Evolutionary conservation across 2,113 vertebrate species (phyloP).

Genomic region (Rutilus rutilus): DNA sequence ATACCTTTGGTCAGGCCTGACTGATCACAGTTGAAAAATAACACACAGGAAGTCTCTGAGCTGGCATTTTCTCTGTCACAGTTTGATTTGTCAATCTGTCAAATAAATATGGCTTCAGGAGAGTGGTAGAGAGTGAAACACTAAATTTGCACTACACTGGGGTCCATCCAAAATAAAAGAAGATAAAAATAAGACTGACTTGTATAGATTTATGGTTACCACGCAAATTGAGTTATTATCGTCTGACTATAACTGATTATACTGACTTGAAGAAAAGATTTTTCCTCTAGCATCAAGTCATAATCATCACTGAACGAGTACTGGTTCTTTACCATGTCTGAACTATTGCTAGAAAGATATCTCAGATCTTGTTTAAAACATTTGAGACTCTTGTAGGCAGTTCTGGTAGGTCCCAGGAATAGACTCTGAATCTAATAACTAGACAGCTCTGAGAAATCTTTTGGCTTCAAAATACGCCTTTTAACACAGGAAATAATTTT

Average conservation of each 20-base stretch:
- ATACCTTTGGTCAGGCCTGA: slow-evolving; percentile 59
- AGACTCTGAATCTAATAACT: slow-evolving; percentile 20
- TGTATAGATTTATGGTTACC: background rate
- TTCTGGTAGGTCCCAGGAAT: slow-evolving; percentile 17
- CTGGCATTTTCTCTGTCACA: slow-evolving; percentile 57
- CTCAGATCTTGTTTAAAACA: slow-evolving; percentile 3
- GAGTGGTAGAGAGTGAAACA: background rate
- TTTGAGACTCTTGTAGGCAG: background rate
- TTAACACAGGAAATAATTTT: background rate
- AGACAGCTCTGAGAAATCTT: background rate
- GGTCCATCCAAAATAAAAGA: background rate
- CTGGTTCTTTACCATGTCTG: background rate
- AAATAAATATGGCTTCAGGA: slow-evolving; percentile 43
- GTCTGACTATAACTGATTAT: background rate
- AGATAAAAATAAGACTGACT: background rate
- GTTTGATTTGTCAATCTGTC: slow-evolving; percentile 67
- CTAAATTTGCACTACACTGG: slow-evolving; percentile 9
- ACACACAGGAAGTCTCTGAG: slow-evolving; percentile 51
- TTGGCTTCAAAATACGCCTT: background rate
- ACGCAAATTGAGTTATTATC: background rate
- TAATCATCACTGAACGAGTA: background rate
- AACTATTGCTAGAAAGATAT: slow-evolving; percentile 9
- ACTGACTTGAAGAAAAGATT: background rate
- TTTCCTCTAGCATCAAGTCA: background rate
- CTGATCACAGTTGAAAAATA: slow-evolving; percentile 67